phyloP scores from a whole-genome alignment of 2,888 invertebrate genomes.

The Yponomeuta cagnagella region DNA sequence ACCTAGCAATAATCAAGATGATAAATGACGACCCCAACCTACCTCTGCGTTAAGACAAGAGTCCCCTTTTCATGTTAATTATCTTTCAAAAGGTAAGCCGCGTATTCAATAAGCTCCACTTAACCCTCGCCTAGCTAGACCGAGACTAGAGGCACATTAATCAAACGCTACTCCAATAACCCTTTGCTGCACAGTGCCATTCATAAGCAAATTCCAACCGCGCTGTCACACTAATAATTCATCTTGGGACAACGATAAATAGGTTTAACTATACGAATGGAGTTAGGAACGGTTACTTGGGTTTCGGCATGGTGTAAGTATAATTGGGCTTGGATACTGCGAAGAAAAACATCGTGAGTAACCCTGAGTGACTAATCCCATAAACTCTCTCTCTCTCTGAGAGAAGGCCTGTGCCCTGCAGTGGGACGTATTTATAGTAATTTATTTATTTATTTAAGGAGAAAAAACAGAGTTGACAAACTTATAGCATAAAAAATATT shows the following conservation, averaged over 20 bases:
- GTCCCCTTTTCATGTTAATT: neutral
- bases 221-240: constrained; percentile 51
- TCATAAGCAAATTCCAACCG: constrained; percentile 38
- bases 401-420: no score
- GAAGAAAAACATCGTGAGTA: neutral
- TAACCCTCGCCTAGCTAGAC: neutral
- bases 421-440: no score
- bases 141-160: constrained; percentile 3
- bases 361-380: no score
- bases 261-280: constrained; percentile 16
- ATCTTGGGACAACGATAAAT: constrained; percentile 44
- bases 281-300: neutral
- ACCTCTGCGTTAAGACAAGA: neutral
- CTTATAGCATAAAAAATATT: no score
- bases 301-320: neutral
- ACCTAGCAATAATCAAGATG: neutral
- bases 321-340: neutral
- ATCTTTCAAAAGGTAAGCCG: neutral
- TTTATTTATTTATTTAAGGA: no score
- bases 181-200: constrained; percentile 1
- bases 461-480: no score
- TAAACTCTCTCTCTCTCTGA: no score
- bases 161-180: constrained; percentile 16
- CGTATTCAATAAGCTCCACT: neutral
- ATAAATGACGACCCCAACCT: neutral